Base-by-base conservation (phyloP, 2,113 vertebrate genomes). In the Lepus timidus region DNA sequence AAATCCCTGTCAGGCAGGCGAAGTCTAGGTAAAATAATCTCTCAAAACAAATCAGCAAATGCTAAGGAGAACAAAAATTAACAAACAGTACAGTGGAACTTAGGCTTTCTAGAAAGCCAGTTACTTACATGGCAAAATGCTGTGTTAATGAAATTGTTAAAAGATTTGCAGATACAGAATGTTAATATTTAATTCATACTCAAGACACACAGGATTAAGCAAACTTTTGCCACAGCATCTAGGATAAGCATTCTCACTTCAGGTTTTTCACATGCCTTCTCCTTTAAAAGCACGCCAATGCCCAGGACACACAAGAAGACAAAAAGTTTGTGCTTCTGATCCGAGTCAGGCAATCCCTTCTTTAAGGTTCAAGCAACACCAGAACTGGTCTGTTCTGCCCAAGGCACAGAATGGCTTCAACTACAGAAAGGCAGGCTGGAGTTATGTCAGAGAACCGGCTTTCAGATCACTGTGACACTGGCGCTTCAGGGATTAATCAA, bases 161-260 rank as follows among this genome's bases (percentile, higher is more conserved):
- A 94, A 79, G 36, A 87, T 82, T 68, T 90, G 6, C 23, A 68
- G 79, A 92, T 89, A 73, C n/a, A 88, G 17, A 80, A 70, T 8
- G 44, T 73, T 90, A 79, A 81, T 76, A 92, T 76, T 58, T 87
- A 83, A 80, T 51, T 79, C 81, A 90, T 75, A 51, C n/a, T 36
- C 70, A 84, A 85, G 51, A 71, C 78, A 22, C 2, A 89, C 84
- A 93, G 20, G 16, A 75, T 88, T 33, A 70, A 75, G n/a, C 11
- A 90, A 90, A 75, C 67, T 62, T 91, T 36, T 65, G 44, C 25
- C 58, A 76, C 65, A 73, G 62, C 10, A 27, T 62, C 58, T 81
- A 88, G 12, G 83, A 94, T 12, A 70, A 1, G 51, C 1, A 62
- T 39, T 16, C 22, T 79, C 25, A 44, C 16, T 73, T 95, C 73